Evolutionary conservation across 2,113 vertebrate species (phyloP).

Genomic region (Corythoichthys haematopterus): DNA sequence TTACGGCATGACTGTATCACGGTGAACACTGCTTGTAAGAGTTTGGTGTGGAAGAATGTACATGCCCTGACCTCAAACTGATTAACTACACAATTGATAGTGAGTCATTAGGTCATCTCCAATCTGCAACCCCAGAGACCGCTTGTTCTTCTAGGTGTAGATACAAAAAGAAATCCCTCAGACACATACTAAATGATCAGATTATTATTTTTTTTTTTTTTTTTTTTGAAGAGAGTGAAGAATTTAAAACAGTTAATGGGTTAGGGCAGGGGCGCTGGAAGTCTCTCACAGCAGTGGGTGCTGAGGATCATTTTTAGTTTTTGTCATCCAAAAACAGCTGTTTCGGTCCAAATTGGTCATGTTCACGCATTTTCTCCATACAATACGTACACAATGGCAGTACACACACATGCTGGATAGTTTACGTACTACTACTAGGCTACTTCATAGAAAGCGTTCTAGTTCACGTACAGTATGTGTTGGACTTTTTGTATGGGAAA

Average conservation of each 20-base stretch:
- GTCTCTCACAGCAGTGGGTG: too few relatives aligned
- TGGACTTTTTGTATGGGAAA: too few relatives aligned
- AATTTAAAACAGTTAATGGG: not conserved
- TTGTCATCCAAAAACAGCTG: too few relatives aligned
- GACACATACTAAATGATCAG: not conserved
- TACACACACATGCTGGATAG: too few relatives aligned
- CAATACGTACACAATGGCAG: too few relatives aligned
- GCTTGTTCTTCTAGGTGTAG: not conserved
- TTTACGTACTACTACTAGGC: too few relatives aligned
- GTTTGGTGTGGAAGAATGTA: not conserved
- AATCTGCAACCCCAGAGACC: not conserved
- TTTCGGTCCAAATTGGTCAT: too few relatives aligned
- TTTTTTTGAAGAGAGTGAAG: not conserved
- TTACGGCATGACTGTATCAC: not conserved
- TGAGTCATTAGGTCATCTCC: not conserved
- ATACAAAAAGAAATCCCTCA: not conserved
- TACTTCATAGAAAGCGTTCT: too few relatives aligned
- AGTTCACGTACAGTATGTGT: too few relatives aligned
- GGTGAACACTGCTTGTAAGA: not conserved
- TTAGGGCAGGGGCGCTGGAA: too few relatives aligned
- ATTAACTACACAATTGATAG: not conserved
- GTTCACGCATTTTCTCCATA: too few relatives aligned
- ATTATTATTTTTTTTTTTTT: not conserved
- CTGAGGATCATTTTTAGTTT: too few relatives aligned
- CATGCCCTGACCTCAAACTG: not conserved